phyloP scores from a whole-genome alignment of 1,140 invertebrate species.

The Pseudomyrmex pallidus region DNA sequence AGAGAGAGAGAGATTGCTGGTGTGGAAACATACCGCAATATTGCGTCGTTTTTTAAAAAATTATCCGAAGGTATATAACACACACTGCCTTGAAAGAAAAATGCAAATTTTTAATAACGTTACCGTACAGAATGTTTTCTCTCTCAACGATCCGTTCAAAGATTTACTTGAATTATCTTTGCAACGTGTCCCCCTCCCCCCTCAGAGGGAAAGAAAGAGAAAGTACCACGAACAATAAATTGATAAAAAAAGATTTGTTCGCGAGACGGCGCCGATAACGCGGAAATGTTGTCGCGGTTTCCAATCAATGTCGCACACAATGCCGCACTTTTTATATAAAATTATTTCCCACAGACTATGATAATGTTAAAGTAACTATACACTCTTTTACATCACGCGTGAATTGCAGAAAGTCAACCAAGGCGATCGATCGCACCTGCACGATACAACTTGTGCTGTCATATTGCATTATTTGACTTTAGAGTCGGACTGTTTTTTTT shows the following conservation, averaged over 20 bases:
- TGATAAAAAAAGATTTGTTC: background rate
- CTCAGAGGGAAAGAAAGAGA: too few species aligned
- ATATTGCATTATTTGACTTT: constrained; percentile 10
- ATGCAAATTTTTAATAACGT: background rate
- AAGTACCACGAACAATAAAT: background rate
- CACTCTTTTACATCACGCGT: background rate
- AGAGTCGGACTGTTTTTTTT: background rate
- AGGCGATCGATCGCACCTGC: constrained; percentile 37
- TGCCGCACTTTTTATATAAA: background rate
- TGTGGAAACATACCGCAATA: background rate
- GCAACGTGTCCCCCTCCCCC: background rate
- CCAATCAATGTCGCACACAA: background rate
- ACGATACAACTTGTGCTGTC: constrained; percentile 31
- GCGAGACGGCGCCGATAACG: background rate
- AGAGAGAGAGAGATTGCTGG: background rate
- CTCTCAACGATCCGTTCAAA: background rate
- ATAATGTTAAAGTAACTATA: background rate
- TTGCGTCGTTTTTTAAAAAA: constrained; percentile 4
- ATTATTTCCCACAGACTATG: background rate
- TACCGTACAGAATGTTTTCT: background rate
- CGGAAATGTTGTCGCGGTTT: constrained; percentile 12
- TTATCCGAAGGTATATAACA: background rate
- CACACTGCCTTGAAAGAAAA: background rate
- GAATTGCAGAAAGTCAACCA: background rate
- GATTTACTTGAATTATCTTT: background rate